Evolutionary conservation across 2,888 invertebrate genomes (phyloP).

Genomic region (Tipula vernalis): DNA sequence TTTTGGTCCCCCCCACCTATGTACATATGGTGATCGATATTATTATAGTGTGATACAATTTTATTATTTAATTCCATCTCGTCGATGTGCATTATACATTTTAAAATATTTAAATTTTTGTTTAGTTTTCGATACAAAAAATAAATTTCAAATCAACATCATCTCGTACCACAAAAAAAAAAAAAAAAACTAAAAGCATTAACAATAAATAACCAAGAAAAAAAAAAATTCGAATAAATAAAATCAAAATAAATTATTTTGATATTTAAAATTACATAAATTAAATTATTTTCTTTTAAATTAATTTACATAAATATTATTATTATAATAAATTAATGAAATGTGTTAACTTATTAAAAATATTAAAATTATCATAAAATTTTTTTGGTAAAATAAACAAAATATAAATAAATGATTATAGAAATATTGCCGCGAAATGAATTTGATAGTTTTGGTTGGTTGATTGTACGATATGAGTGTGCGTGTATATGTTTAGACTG

Average conservation of each 20-base stretch:
- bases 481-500: not conserved
- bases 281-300: not conserved
- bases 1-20: too few relatives aligned
- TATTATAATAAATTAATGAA: not conserved
- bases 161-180: not conserved
- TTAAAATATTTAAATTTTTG: not conserved
- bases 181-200: not conserved
- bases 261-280: constrained; percentile 4
- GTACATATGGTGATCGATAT: too few relatives aligned
- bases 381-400: not conserved
- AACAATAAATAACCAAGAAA: not conserved
- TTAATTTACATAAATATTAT: constrained; percentile 4
- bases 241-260: not conserved
- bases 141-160: not conserved
- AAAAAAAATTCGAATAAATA: not conserved
- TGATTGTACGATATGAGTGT: not conserved
- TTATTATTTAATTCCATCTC: not conserved
- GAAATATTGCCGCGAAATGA: not conserved
- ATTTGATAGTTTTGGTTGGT: not conserved
- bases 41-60: not conserved
- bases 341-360: not conserved
- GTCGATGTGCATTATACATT: not conserved
- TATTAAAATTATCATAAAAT: not conserved
- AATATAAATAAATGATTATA: not conserved
- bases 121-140: not conserved